These are phyloP conservation scores for Neostethus bicornis DNA, from an alignment of 2,797 vertebrate genomes.

Conservation along the genomic window DNA sequence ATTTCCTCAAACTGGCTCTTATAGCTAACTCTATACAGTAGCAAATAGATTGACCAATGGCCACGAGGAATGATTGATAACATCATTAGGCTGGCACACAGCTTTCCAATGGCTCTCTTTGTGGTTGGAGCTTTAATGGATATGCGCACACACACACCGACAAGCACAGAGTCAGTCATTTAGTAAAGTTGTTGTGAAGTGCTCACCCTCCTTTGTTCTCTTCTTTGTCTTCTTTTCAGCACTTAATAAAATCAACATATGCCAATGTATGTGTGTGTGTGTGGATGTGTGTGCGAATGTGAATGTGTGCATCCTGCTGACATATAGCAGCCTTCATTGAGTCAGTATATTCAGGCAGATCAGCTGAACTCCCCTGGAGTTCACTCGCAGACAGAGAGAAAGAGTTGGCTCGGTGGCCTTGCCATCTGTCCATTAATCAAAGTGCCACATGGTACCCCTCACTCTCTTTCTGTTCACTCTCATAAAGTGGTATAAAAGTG, in stretches of 20 bases:
- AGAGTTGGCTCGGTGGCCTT: constrained; percentile 68
- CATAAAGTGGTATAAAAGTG: constrained; percentile 41
- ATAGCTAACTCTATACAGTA: constrained; percentile 57
- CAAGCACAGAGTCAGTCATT: constrained; percentile 16
- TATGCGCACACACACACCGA: constrained; percentile 15
- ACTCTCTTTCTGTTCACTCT: constrained; percentile 26
- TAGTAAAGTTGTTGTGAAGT: constrained; percentile 11
- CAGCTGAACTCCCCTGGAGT: constrained; percentile 57
- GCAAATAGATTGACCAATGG: constrained; percentile 70
- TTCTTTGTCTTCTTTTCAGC: neutral
- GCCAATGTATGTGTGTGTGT: constrained; percentile 9
- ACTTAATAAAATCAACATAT: constrained; percentile 29
- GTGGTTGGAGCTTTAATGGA: constrained; percentile 52
- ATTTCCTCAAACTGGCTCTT: constrained; percentile 39
- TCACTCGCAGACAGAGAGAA: constrained; percentile 37
- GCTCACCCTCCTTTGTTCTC: neutral
- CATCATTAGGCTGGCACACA: constrained; percentile 69
- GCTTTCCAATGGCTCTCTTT: constrained; percentile 42
- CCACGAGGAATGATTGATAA: constrained; percentile 72
- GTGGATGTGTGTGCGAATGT: constrained; percentile 8
- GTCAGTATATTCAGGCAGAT: constrained; percentile 54
- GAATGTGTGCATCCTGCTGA: constrained; percentile 27
- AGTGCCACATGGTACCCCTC: constrained; percentile 69
- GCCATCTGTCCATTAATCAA: constrained; percentile 81
- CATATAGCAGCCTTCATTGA: constrained; percentile 44